Evolutionary conservation across 2,888 invertebrate species (phyloP), one percentile per base, ranked within the genome.

Genomic region (Phortica okadai): DNA sequence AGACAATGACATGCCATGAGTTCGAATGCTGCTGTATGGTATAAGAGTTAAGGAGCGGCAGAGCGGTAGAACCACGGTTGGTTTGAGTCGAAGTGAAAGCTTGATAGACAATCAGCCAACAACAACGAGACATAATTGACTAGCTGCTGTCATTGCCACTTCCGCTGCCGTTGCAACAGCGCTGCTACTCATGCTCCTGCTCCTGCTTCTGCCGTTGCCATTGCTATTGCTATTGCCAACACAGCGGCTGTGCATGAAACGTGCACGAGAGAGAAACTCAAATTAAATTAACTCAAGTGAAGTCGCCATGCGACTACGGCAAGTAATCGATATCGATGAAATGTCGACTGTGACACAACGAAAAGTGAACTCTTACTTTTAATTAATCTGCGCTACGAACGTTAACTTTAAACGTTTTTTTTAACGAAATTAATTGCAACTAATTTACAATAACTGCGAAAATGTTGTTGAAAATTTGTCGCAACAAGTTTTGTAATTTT

Each of bases 51-150:
- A 33, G 33, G 33, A 33, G 33, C 33, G 33, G 21, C 21, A 21
- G 21, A 2, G 33, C 0, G 33, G 33, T 5, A 33, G 33, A 33
- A 2, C 2, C 33, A 33, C 4, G 33, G 33, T 5, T 33, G 33
- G 33, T 33, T 33, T 33, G 33, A 33, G 33, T 33, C 33, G 33
- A 33, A 33, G 33, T 14, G 54, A n/a, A 54, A 54, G 54, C 54
- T n/a, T 14, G 54, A n/a, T 56, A n/a, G 7, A 56, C 56, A 56
- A 56, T 56, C 56, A 56, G 56, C 56, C 14, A 56, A 56, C n/a
- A 8, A 56, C 56, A 56, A 7, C 56, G 14, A 56, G n/a, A 56
- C 56, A 16, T 56, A 56, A 56, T 56, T 56, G 56, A 56, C 14
- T 56, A 56, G 56, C 56, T 56, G 56, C 56, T 33, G 33, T 33